Conservation (phyloP, 2,113 vertebrate species). For the Cynoglossus semilaevis region DNA sequence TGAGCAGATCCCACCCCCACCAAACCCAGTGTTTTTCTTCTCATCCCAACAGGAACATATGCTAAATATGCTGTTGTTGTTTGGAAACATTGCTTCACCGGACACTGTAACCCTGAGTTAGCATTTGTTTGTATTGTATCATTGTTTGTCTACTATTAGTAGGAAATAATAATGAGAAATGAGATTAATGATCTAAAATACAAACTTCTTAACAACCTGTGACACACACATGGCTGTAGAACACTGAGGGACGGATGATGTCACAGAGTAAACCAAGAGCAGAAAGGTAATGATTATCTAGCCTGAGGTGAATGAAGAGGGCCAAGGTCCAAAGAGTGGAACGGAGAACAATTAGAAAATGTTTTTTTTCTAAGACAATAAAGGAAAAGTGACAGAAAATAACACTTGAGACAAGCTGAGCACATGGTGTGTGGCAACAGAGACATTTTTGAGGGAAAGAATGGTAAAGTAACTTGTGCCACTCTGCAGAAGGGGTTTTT, state of each 20-base stretch:
- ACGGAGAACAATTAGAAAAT: not conserved
- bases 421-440: not conserved
- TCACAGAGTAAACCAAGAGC: slow-evolving; percentile 22
- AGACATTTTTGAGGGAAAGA: too few relatives aligned
- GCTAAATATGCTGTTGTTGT: too few relatives aligned
- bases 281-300: slow-evolving; percentile 47
- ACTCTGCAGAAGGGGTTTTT: not conserved
- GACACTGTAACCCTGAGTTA: too few relatives aligned
- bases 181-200: not conserved
- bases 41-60: too few relatives aligned
- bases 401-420: not conserved
- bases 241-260: slow-evolving; percentile 5
- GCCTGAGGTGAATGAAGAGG: slow-evolving; percentile 19
- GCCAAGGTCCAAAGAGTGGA: slow-evolving; percentile 44
- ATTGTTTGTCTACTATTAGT: too few relatives aligned
- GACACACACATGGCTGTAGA: not conserved
- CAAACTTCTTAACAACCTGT: not conserved
- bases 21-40: too few relatives aligned
- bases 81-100: too few relatives aligned
- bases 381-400: slow-evolving; percentile 18
- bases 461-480: not conserved
- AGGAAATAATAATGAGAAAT: not conserved
- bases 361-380: not conserved
- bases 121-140: too few relatives aligned
- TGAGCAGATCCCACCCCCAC: too few relatives aligned